phyloP scores from a whole-genome alignment of 2,797 vertebrate genomes.

The Poliocrania exsul region DNA sequence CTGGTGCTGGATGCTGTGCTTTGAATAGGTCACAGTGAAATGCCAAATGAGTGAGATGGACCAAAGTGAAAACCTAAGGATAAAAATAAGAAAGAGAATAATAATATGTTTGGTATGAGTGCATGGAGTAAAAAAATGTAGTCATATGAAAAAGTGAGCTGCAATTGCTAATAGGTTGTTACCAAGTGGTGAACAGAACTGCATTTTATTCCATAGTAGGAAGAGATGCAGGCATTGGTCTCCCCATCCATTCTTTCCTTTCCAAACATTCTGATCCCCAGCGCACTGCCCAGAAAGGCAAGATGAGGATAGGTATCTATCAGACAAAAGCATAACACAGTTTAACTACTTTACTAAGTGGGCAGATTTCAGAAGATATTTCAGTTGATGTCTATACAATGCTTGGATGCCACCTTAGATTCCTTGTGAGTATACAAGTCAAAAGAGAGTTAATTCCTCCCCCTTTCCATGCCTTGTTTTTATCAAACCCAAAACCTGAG shows the following conservation, averaged over 20 bases:
- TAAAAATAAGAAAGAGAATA: background rate
- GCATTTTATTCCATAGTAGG: background rate
- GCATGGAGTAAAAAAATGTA: rapidly evolving
- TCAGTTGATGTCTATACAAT: background rate
- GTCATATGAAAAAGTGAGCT: background rate
- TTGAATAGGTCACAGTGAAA: background rate
- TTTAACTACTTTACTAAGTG: background rate
- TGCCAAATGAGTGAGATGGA: background rate
- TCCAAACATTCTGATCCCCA: background rate
- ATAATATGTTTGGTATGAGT: background rate
- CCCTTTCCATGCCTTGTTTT: background rate
- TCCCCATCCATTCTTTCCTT: background rate
- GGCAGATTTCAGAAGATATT: background rate
- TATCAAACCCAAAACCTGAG: background rate
- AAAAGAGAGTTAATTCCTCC: background rate
- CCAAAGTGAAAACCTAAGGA: rapidly evolving
- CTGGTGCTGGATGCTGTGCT: background rate
- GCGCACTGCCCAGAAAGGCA: background rate
- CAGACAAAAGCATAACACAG: background rate
- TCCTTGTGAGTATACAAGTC: background rate
- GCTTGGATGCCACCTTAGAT: background rate
- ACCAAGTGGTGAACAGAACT: background rate
- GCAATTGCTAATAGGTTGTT: background rate
- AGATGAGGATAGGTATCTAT: rapidly evolving
- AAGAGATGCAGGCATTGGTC: background rate